A percentile compares a stretch with the other conserved stretches of the same genome.
Conservation (phyloP, 1,140 invertebrate species). For the Drosophila sucinea region DNA sequence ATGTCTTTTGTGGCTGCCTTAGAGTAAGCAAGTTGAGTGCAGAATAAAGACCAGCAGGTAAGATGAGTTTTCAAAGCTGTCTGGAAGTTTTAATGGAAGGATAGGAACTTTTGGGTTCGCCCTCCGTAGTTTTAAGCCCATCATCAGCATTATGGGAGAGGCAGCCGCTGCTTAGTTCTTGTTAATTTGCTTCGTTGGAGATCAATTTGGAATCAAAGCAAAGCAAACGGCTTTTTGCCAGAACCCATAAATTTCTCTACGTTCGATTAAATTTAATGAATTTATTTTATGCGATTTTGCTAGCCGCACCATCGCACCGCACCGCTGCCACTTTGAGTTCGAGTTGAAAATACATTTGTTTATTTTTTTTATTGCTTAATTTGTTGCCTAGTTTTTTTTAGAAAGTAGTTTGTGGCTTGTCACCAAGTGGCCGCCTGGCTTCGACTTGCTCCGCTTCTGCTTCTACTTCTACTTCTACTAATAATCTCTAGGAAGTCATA, state of each 20-base stretch:
- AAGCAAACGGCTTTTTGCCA: constrained; percentile 19
- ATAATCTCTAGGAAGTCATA: constrained; percentile 70
- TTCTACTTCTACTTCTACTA: constrained; percentile 21
- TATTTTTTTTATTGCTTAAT: constrained; percentile 59
- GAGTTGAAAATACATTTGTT: constrained; percentile 39
- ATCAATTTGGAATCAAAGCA: constrained; percentile 13
- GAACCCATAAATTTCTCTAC: constrained; percentile 55
- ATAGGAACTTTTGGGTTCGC: neutral
- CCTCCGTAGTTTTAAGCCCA: constrained; percentile 13
- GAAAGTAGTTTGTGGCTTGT: constrained; percentile 71
- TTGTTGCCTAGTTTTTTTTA: constrained; percentile 56
- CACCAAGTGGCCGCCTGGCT: constrained; percentile 41
- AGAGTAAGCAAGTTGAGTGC: too few species aligned
- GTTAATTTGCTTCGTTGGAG: constrained; percentile 64
- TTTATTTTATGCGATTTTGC: constrained; percentile 57
- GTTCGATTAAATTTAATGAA: constrained; percentile 62
- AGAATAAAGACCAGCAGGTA: too few species aligned
- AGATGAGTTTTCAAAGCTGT: neutral
- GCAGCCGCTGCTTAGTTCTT: constrained; percentile 8
- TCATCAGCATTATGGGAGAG: constrained; percentile 5
- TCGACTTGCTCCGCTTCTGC: neutral
- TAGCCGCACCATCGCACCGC: neutral
- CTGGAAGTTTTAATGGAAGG: neutral
- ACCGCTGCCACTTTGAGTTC: constrained; percentile 36
- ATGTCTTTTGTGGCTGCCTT: too few species aligned